Conservation (phyloP, 2,113 vertebrate species). For the Mesitornis unicolor region DNA sequence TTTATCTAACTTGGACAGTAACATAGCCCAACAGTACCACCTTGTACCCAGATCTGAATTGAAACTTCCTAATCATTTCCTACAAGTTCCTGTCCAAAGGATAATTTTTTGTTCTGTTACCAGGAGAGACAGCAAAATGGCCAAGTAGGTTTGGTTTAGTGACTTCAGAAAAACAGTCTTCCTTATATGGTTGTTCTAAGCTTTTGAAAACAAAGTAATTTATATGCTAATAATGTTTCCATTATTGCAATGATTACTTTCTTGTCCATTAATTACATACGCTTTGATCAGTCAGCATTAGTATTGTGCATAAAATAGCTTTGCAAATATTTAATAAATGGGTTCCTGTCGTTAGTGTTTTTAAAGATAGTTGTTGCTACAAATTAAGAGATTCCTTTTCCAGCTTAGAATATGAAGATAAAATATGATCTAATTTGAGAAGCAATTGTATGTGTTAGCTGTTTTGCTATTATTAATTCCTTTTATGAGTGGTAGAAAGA, state of each 20-base stretch:
- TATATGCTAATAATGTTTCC: conserved; percentile 19
- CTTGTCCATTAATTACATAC: conserved; percentile 28
- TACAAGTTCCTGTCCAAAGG: fast-evolving
- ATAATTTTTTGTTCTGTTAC: not conserved
- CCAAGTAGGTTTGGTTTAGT: not conserved
- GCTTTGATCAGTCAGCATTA: conserved; percentile 40
- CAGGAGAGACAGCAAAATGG: not conserved
- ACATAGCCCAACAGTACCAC: not conserved
- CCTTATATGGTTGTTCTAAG: not conserved
- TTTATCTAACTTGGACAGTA: not conserved
- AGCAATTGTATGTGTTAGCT: conserved; percentile 45
- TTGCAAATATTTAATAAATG: conserved; percentile 43
- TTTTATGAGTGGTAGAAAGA: conserved; percentile 31
- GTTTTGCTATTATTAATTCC: conserved; percentile 48
- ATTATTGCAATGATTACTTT: conserved; percentile 8
- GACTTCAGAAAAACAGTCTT: not conserved
- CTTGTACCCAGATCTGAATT: not conserved
- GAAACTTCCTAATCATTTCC: not conserved
- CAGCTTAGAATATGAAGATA: conserved; percentile 34
- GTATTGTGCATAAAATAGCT: not conserved
- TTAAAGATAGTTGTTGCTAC: conserved; percentile 1
- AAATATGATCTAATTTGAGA: conserved; percentile 60
- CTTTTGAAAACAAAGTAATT: conserved; percentile 14
- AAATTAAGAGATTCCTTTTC: conserved; percentile 45
- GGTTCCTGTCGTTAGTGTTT: not conserved